These are phyloP conservation scores for Andrena cerasifolii DNA, from an alignment of 1,140 invertebrate species.

Conservation along the genomic window DNA sequence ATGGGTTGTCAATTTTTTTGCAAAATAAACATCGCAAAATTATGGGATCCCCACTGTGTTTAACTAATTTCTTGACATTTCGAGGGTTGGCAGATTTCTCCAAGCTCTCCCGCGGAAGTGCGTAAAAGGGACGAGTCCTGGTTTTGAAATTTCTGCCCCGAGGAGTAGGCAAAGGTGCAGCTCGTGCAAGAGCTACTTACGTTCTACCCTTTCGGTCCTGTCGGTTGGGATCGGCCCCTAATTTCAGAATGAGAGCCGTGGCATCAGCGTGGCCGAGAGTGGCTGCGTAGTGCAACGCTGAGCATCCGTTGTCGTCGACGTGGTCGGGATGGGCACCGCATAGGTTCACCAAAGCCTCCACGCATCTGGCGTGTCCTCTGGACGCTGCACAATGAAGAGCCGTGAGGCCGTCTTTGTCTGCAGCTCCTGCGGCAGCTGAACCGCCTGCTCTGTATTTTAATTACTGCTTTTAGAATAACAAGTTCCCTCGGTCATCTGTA, in stretches of 20 bases:
- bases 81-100: too few relatives aligned
- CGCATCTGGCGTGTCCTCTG: conserved; percentile 95
- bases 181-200: conserved; percentile 84
- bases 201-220: conserved; percentile 96
- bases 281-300: conserved; percentile 97
- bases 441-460: conserved; percentile 76
- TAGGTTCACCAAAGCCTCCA: conserved; percentile 94
- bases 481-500: neutral
- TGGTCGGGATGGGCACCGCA: conserved; percentile 93
- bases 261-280: conserved; percentile 97
- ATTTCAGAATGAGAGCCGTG: conserved; percentile 92
- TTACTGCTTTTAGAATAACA: conserved; percentile 7
- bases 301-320: conserved; percentile 95
- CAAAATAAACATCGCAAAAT: too few relatives aligned
- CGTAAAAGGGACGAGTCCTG: too few relatives aligned
- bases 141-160: too few relatives aligned
- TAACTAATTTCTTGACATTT: too few relatives aligned
- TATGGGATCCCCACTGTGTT: too few relatives aligned
- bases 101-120: too few relatives aligned
- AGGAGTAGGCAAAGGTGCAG: too few relatives aligned
- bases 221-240: conserved; percentile 94
- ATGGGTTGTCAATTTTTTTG: too few relatives aligned
- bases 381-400: conserved; percentile 98
- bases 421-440: conserved; percentile 77
- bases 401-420: conserved; percentile 89